These are phyloP conservation scores for Geophilus truncorum DNA, from an alignment of 2,888 invertebrate genomes.

Conservation along the genomic window DNA sequence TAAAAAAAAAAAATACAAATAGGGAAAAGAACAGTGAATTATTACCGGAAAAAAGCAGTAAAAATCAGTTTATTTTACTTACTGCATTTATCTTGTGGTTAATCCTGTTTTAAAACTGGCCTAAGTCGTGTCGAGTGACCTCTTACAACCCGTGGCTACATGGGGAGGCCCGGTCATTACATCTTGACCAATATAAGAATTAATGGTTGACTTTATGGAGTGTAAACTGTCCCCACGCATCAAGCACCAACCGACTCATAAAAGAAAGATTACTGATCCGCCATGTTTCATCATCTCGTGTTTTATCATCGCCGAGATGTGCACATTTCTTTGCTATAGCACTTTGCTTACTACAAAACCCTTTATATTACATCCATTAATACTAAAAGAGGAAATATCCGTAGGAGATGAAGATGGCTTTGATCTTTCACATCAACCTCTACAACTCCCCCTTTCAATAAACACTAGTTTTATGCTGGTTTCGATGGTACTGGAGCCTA, in stretches of 20 bases:
- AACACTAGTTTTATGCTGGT: too few relatives aligned
- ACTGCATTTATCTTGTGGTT: neutral
- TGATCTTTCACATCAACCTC: neutral
- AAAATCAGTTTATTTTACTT: neutral
- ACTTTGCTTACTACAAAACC: neutral
- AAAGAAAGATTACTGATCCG: slow-evolving; percentile 15
- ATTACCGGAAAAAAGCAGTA: neutral
- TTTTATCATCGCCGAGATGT: neutral
- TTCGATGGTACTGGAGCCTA: too few relatives aligned
- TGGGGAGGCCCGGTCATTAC: neutral
- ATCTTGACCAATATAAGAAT: slow-evolving; percentile 23
- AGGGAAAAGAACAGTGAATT: too few relatives aligned
- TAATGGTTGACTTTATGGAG: slow-evolving; percentile 25
- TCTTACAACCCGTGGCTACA: neutral
- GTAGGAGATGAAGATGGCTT: neutral
- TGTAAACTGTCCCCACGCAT: slow-evolving; percentile 18
- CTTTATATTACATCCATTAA: neutral
- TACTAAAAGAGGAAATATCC: neutral
- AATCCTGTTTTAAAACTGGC: slow-evolving; percentile 3
- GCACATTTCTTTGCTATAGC: neutral
- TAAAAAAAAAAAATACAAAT: neutral
- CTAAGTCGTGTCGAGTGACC: slow-evolving; percentile 2
- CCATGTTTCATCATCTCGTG: slow-evolving; percentile 21
- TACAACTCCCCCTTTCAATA: neutral
- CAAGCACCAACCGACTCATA: slow-evolving; percentile 22